phyloP scores from a whole-genome alignment of 1,140 invertebrate species.

The Lysiphlebus fabarum region DNA sequence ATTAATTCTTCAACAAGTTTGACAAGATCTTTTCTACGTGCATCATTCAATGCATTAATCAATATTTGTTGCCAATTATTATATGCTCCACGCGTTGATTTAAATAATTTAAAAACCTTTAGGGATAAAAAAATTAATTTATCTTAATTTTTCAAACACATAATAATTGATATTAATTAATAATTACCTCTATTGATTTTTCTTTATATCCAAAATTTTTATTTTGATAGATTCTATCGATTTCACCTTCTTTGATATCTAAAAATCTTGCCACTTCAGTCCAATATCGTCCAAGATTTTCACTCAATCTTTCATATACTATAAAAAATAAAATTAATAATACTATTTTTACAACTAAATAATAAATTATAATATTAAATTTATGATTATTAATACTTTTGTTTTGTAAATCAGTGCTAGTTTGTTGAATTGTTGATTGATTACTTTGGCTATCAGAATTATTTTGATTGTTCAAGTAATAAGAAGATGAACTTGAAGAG shows the following conservation, averaged over 20 bases:
- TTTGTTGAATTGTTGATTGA: background rate
- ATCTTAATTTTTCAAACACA: slow-evolving; percentile 11
- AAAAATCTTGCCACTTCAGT: slow-evolving; percentile 56
- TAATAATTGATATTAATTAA: slow-evolving; percentile 9
- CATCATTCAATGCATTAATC: slow-evolving; percentile 38
- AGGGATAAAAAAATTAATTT: slow-evolving; percentile 25
- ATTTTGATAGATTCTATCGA: slow-evolving; percentile 53
- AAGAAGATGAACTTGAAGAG: background rate
- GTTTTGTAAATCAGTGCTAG: background rate
- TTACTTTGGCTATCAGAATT: background rate
- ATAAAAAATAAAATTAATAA: slow-evolving; percentile 28
- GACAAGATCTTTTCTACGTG: slow-evolving; percentile 41
- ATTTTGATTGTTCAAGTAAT: background rate
- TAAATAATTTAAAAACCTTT: slow-evolving; percentile 40
- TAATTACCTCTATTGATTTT: slow-evolving; percentile 37
- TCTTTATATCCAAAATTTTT: slow-evolving; percentile 30
- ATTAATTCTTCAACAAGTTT: slow-evolving; percentile 35
- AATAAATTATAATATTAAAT: slow-evolving; percentile 21
- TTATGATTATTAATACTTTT: slow-evolving; percentile 6
- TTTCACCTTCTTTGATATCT: slow-evolving; percentile 53
- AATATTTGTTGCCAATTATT: slow-evolving; percentile 39
- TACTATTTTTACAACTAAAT: too few relatives aligned
- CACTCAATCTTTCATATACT: slow-evolving; percentile 39
- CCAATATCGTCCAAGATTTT: slow-evolving; percentile 57
- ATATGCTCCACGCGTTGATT: slow-evolving; percentile 24